Base-by-base conservation (phyloP, 2,797 vertebrate species). In the Heliangelus exortis region DNA sequence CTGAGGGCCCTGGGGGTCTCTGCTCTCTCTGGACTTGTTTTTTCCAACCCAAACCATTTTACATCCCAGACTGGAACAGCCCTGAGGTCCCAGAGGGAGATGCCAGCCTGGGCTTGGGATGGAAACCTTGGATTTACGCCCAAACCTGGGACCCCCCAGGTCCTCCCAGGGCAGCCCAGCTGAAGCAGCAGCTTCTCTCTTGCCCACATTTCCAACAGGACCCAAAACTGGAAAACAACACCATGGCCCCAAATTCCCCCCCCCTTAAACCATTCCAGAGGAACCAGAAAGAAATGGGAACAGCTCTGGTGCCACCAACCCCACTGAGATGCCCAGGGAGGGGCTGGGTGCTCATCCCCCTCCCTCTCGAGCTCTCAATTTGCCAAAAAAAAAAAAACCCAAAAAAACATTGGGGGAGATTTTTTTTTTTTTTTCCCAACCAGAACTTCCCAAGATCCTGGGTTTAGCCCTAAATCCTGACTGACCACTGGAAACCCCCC, bases 241-340 rank as follows among this genome's bases (percentile, higher is more conserved):
- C 19, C 15, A 3, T 0, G 17, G 5, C 21, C n/a, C 48, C 3
- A 16, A 0, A 34, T 85, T 29, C 3, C 6, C 4, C 26, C 26
- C n/a, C n/a, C 8, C 5, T 36, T 47, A 15, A 5, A 15, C 0
- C 1, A 15, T 55, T 58, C 63, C 50, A 36, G 36, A 48, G 78
- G 75, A 48, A 39, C 7, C 28, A 9, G n/a, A 28, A 43, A 43
- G 23, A 28, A 84, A 33, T 13, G 39, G 13, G 39, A 6, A 3
- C 7, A 0, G 20, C 3, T 5, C 5, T 0, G 1, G 48, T 13
- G 23, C n/a, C 54, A 11, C n/a, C 2, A 4, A n/a, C 16, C 43
- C 87, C 15, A 0, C 1, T 33, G 65, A 54, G 4, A 3, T 18
- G 48, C 22, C 41, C 28, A 7, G 54, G 25, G 22, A 26, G 41